A percentile compares a stretch with the other conserved stretches of the same genome.
Evolutionary conservation across 2,888 invertebrate genomes (phyloP).

Genomic region (Rhogogaster chlorosoma): DNA sequence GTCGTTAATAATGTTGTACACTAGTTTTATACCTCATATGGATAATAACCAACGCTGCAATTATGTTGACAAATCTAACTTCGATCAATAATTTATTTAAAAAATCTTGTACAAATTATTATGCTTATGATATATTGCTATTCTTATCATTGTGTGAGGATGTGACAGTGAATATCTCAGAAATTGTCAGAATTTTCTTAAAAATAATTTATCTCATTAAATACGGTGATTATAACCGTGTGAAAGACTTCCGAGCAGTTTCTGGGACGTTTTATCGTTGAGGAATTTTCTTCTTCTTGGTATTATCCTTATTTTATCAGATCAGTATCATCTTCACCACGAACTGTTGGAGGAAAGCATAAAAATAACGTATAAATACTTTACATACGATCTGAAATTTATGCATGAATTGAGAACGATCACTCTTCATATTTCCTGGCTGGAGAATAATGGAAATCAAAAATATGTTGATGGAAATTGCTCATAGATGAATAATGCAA

Average conservation of each 20-base stretch:
- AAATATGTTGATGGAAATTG: too few relatives aligned
- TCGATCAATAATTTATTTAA: not conserved
- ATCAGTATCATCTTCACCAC: constrained; percentile 1
- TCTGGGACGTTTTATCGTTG: not conserved
- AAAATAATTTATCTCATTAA: not conserved
- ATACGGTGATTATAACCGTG: not conserved
- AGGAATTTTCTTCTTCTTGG: not conserved
- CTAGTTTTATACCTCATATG: too few relatives aligned
- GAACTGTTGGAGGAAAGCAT: not conserved
- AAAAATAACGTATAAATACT: not conserved
- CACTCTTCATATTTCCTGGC: not conserved
- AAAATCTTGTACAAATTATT: constrained; percentile 9
- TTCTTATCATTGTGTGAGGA: not conserved
- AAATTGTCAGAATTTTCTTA: not conserved
- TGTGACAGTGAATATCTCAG: not conserved
- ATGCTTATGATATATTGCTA: not conserved
- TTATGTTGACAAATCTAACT: not conserved
- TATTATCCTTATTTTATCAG: not conserved
- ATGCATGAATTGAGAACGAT: not conserved
- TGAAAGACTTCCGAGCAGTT: not conserved
- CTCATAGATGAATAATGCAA: not conserved
- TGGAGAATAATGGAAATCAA: too few relatives aligned
- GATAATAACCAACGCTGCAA: too few relatives aligned
- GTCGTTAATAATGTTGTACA: too few relatives aligned
- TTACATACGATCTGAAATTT: not conserved